phyloP scores from a whole-genome alignment of 1,140 invertebrate genomes.

The Drosophila navojoa region DNA sequence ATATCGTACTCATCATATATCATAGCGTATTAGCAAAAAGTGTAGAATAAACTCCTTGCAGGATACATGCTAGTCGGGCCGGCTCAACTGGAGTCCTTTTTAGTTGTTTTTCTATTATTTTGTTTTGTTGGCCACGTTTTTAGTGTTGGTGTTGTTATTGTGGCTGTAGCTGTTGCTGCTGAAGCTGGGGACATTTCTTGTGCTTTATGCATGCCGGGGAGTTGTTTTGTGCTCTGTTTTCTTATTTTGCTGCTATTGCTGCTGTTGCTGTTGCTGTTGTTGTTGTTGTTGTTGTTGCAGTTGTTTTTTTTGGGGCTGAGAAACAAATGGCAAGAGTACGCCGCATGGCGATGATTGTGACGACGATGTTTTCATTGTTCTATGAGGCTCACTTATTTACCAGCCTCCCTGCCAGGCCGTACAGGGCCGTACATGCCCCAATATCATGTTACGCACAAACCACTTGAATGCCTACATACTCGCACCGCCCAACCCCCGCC shows the following conservation, averaged over 20 bases:
- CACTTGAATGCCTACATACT: neutral
- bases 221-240: constrained; percentile 14
- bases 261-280: too few species aligned
- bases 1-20: too few species aligned
- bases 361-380: constrained; percentile 80
- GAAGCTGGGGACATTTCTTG: constrained; percentile 22
- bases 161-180: constrained; percentile 2
- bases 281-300: too few species aligned
- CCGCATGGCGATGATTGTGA: constrained; percentile 80
- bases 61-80: constrained; percentile 25
- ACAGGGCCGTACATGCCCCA: constrained; percentile 23
- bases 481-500: neutral
- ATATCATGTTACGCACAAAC: constrained; percentile 46
- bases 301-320: constrained; percentile 4
- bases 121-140: constrained; percentile 32
- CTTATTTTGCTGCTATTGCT: too few species aligned
- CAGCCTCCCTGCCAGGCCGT: constrained; percentile 12
- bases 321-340: constrained; percentile 77
- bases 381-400: constrained; percentile 59
- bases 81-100: neutral
- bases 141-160: neutral
- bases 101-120: constrained; percentile 18
- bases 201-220: constrained; percentile 32
- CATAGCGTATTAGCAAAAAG: too few species aligned
- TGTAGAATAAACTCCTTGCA: neutral